A percentile compares a stretch with the other conserved stretches of the same genome.
Conservation (phyloP, 2,797 vertebrate genomes). For the Sebastes minor region DNA sequence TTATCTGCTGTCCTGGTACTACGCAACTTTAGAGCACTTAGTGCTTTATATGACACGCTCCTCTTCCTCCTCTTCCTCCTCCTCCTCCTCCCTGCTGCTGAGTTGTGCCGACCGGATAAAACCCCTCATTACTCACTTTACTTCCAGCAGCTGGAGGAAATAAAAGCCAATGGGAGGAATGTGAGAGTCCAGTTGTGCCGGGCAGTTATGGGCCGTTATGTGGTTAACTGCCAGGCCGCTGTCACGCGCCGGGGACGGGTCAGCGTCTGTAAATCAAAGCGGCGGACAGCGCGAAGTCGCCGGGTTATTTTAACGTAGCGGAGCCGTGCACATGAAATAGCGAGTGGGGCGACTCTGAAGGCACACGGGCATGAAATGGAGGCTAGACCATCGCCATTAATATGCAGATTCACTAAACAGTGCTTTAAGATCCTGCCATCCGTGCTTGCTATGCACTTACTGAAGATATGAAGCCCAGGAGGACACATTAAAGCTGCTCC, state of each 20-base stretch:
- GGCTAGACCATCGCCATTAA: conserved; percentile 2
- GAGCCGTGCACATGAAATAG: conserved; percentile 10
- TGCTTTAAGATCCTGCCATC: not conserved
- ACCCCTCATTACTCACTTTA: conserved; percentile 64
- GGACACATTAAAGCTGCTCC: not conserved
- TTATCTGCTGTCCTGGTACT: not conserved
- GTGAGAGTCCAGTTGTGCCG: conserved; percentile 43
- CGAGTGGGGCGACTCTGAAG: not conserved
- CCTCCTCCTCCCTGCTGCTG: conserved; percentile 3
- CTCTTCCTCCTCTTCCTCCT: not conserved
- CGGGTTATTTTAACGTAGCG: not conserved
- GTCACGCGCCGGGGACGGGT: conserved; percentile 23
- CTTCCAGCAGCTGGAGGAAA: conserved; percentile 63
- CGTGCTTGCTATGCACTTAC: not conserved
- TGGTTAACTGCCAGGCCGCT: conserved; percentile 21
- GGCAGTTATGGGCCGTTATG: conserved; percentile 56
- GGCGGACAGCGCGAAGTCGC: not conserved
- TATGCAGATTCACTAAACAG: conserved; percentile 30
- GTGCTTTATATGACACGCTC: not conserved
- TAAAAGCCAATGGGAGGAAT: conserved; percentile 56
- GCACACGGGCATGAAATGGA: conserved; percentile 29
- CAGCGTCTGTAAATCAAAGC: conserved; percentile 33
- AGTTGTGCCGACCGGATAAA: conserved; percentile 52
- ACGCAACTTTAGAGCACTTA: conserved; percentile 12
- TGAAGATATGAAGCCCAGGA: not conserved